These are phyloP conservation scores for Netelia melanura DNA, from an alignment of 2,888 invertebrate genomes.

Conservation along the genomic window DNA sequence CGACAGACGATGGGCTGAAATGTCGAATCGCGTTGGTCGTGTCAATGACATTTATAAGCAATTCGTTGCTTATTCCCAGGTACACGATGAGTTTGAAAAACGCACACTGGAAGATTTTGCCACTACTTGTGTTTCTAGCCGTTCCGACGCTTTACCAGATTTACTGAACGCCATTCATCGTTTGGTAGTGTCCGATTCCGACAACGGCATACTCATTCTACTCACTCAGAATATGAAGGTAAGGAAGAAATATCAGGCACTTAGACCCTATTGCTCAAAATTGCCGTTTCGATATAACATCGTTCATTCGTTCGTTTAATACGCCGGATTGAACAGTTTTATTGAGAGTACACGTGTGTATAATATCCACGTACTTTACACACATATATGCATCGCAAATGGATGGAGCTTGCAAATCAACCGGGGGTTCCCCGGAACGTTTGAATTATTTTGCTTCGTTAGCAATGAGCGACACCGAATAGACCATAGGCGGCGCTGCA, in stretches of 20 bases:
- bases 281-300: neutral
- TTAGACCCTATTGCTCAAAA: no score
- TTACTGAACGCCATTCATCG: conserved; percentile 89
- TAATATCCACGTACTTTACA: no score
- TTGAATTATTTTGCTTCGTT: neutral
- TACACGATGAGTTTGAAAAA: conserved; percentile 87
- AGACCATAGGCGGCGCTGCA: neutral
- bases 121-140: conserved; percentile 89
- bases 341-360: no score
- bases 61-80: conserved; percentile 87
- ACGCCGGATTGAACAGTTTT: no score
- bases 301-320: neutral
- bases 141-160: conserved; percentile 88
- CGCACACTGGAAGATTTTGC: conserved; percentile 91
- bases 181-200: conserved; percentile 86
- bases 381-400: no score
- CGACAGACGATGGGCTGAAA: conserved; percentile 83
- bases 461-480: neutral
- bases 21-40: conserved; percentile 84
- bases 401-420: neutral
- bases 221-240: conserved; percentile 77
- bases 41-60: conserved; percentile 87
- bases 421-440: neutral
- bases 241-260: conserved; percentile 27
- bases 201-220: conserved; percentile 85